A percentile compares a stretch with the other conserved stretches of the same genome.
Evolutionary conservation across 1,140 invertebrate species (phyloP).

Genomic region (Leptonema lineaticorne): DNA sequence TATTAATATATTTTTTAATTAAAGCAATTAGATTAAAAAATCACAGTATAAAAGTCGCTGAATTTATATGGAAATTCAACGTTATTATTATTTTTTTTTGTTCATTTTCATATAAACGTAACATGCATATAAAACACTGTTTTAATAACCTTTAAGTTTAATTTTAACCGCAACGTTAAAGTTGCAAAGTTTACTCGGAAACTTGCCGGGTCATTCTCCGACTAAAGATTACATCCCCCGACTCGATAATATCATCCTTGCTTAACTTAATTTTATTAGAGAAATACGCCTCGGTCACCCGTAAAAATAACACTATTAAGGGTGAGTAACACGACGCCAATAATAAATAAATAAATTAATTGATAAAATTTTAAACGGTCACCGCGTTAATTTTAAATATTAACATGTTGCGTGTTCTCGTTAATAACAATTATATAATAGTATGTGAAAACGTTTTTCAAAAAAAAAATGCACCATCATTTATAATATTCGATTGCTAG

Average conservation of each 20-base stretch:
- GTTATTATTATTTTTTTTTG: no score
- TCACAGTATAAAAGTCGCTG: no score
- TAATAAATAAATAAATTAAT: no score
- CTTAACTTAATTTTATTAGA: neutral
- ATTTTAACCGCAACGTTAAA: neutral
- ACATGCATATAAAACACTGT: no score
- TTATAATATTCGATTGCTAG: no score
- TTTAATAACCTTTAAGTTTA: constrained; percentile 1
- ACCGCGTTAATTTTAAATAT: neutral
- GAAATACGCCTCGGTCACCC: no score
- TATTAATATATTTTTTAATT: no score
- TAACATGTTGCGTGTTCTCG: neutral
- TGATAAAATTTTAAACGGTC: neutral
- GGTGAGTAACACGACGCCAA: no score
- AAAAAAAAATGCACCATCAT: neutral
- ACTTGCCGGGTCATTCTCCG: constrained; percentile 2
- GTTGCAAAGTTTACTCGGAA: constrained; percentile 1
- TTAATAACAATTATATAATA: neutral
- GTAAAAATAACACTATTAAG: neutral
- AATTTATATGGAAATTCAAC: no score
- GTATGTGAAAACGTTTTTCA: no score
- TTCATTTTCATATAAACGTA: no score
- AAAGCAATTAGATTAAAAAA: no score
- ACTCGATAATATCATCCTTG: constrained; percentile 4
- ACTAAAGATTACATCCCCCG: constrained; percentile 2